Conservation (phyloP, 1,140 invertebrate genomes). For the Eufriesea mexicana region DNA sequence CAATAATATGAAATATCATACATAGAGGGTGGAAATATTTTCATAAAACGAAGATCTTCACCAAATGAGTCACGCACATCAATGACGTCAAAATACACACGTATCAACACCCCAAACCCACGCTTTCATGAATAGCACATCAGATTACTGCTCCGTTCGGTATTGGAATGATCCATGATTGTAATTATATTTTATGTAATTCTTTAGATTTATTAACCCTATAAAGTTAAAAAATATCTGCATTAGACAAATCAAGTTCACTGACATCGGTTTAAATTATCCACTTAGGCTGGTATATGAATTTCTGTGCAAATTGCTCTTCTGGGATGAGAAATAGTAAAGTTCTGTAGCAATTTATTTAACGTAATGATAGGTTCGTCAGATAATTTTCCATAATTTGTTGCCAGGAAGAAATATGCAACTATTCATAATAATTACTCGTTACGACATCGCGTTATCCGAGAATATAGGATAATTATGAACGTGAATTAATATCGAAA, state of each 20-base stretch:
- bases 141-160: background rate
- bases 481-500: constrained; percentile 14
- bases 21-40: background rate
- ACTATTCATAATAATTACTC: constrained; percentile 27
- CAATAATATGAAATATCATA: background rate
- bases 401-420: background rate
- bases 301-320: background rate
- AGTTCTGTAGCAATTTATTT: constrained; percentile 1
- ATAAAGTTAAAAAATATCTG: background rate
- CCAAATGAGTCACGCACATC: background rate
- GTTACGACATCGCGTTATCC: background rate
- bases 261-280: background rate
- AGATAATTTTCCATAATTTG: constrained; percentile 38
- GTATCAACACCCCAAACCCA: constrained; percentile 8
- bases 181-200: background rate
- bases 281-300: background rate
- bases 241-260: background rate
- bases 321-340: background rate
- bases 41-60: background rate
- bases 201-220: background rate
- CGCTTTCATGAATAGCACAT: background rate
- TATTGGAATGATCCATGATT: background rate
- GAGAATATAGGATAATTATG: background rate
- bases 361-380: constrained; percentile 1
- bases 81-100: constrained; percentile 1